Evolutionary conservation across 1,140 invertebrate species (phyloP).

Genomic region (Reticulitermes speratus): DNA sequence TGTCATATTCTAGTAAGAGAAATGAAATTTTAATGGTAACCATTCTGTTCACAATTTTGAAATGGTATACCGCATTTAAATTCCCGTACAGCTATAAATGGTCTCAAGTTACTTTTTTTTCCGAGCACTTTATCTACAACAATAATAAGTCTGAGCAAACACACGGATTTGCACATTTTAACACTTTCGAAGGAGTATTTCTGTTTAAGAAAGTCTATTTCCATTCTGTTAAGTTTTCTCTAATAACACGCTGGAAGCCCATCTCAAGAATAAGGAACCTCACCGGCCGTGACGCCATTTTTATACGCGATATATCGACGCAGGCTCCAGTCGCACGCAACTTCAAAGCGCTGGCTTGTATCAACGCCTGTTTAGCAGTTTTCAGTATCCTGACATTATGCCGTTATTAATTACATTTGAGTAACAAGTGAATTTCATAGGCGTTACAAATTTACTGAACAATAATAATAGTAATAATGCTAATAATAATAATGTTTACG

Average conservation of each 20-base stretch:
- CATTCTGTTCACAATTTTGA: neutral
- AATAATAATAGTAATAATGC: too few relatives aligned
- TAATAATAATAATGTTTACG: too few relatives aligned
- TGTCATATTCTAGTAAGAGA: too few relatives aligned
- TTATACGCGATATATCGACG: neutral
- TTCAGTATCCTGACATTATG: too few relatives aligned
- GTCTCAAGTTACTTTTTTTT: neutral
- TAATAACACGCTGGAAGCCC: neutral
- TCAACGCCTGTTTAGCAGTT: too few relatives aligned
- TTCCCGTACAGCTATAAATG: neutral
- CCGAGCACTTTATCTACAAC: neutral
- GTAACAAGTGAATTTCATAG: too few relatives aligned
- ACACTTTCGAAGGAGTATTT: neutral
- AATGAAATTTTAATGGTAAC: neutral
- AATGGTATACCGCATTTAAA: neutral
- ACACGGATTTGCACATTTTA: conserved; percentile 5
- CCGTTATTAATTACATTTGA: too few relatives aligned
- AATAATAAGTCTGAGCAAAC: neutral
- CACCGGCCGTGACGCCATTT: neutral
- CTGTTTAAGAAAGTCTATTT: neutral
- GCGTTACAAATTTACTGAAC: too few relatives aligned
- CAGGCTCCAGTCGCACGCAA: neutral
- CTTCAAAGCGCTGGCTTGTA: neutral
- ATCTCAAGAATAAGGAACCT: neutral
- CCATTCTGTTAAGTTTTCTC: conserved; percentile 5